Percentiles rank a stretch among this genome's conserved stretches.
These are phyloP conservation scores for Allobates femoralis DNA, from an alignment of 2,797 vertebrate species.

Conservation along the genomic window DNA sequence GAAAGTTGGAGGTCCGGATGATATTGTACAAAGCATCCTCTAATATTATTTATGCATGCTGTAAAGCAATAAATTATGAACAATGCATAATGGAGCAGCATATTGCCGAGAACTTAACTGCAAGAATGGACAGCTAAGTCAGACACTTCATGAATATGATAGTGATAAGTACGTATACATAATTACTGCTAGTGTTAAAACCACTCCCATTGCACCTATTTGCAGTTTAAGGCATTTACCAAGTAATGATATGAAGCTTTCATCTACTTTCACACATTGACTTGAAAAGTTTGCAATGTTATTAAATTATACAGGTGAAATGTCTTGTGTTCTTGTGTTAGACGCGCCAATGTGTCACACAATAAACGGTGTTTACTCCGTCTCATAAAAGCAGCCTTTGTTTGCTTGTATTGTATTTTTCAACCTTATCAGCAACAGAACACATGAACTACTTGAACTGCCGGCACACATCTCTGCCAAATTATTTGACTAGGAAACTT, in stretches of 20 bases:
- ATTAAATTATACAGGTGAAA: neutral
- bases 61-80: constrained; percentile 19
- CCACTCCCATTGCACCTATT: neutral
- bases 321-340: too few relatives aligned
- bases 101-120: neutral
- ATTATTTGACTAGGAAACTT: neutral
- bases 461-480: neutral
- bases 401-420: neutral
- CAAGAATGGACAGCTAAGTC: neutral
- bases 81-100: constrained; percentile 15
- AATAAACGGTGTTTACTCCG: neutral
- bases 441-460: neutral
- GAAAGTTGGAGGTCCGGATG: neutral
- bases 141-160: neutral
- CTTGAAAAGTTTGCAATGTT: neutral
- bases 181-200: neutral
- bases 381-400: neutral
- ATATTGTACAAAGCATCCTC: neutral
- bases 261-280: neutral
- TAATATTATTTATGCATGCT: constrained; percentile 34
- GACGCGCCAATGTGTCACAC: neutral
- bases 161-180: neutral
- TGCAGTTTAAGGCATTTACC: neutral
- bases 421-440: neutral
- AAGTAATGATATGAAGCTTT: neutral